phyloP scores from a whole-genome alignment of 2,113 vertebrate species.

The Stercorarius parasiticus region DNA sequence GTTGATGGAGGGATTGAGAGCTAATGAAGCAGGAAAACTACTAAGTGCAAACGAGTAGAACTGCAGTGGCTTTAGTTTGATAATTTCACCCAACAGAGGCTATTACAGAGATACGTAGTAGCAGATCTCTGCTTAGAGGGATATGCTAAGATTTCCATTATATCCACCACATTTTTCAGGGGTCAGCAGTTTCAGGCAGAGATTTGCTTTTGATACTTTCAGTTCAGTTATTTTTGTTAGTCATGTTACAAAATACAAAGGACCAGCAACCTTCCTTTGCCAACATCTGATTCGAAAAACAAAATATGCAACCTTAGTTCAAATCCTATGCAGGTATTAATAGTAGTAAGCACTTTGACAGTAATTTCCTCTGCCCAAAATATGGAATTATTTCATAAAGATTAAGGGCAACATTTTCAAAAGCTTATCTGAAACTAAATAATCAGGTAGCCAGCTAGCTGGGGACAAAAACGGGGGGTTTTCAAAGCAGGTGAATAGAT shows the following conservation, averaged over 20 bases:
- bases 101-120: conserved; percentile 15
- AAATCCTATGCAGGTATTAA: background rate
- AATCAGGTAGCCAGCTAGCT: background rate
- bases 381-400: background rate
- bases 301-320: background rate
- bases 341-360: background rate
- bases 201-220: conserved; percentile 20
- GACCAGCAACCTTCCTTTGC: background rate
- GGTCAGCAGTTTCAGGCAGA: conserved; percentile 40
- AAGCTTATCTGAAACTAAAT: background rate
- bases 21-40: conserved; percentile 29
- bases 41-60: conserved; percentile 17
- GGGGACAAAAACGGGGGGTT: background rate
- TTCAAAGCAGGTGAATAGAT: background rate
- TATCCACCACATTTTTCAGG: conserved; percentile 22
- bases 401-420: background rate
- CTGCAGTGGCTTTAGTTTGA: conserved; percentile 24
- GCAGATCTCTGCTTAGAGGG: background rate
- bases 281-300: background rate
- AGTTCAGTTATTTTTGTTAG: background rate
- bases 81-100: conserved; percentile 18
- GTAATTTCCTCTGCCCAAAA: background rate
- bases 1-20: background rate
- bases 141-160: conserved; percentile 38
- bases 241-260: background rate